Percentiles rank a stretch among this genome's conserved stretches.
These are phyloP conservation scores for Leistus spinibarbis DNA, from an alignment of 2,888 invertebrate species.

Conservation along the genomic window DNA sequence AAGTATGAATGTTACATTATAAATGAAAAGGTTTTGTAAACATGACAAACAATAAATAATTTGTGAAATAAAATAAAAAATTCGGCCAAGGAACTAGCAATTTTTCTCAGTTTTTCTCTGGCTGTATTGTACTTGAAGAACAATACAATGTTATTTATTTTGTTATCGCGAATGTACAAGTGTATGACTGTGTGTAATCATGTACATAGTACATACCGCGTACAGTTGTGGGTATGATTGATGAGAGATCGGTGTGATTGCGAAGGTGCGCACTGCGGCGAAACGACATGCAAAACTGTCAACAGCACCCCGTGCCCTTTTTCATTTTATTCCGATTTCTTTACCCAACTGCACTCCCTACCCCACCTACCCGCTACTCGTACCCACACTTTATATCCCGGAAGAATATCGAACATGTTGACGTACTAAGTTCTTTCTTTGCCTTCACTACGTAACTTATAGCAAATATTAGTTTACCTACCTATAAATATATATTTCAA, in stretches of 20 bases:
- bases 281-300: conserved; percentile 3
- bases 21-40: neutral
- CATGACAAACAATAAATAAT: neutral
- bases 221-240: conserved; percentile 13
- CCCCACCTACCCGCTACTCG: neutral
- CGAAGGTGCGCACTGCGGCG: conserved; percentile 10
- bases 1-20: no score
- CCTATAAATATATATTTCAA: no score
- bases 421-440: no score
- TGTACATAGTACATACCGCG: neutral
- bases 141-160: neutral
- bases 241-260: conserved; percentile 30
- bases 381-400: neutral
- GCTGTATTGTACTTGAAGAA: neutral
- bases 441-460: no score
- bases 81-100: no score
- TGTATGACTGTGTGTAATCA: neutral
- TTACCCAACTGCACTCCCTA: neutral
- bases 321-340: neutral
- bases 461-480: no score
- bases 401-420: neutral
- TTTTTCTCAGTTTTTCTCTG: neutral
- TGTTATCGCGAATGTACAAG: neutral
- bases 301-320: neutral
- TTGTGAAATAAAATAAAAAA: neutral